Base-by-base conservation (phyloP, 2,797 vertebrate genomes). In the Limnodromus scolopaceus region DNA sequence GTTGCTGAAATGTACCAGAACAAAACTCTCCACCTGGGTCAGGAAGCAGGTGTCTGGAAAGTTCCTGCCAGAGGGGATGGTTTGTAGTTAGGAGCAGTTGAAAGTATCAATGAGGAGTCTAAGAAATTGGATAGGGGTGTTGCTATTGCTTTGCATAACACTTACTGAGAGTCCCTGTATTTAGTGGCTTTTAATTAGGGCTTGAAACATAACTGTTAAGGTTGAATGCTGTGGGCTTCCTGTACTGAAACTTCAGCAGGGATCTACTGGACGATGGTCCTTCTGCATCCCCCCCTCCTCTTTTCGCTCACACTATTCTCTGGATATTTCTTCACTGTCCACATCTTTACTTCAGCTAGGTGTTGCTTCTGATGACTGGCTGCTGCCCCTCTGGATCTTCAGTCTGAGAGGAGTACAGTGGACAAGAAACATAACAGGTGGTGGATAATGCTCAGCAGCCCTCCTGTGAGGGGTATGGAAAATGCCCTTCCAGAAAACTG, bases 31-130 rank as follows among this genome's bases (percentile, higher is more conserved):
- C 68, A 91, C 96, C 89, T 96, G 82, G 45, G 20, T 94, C 91
- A 92, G 96, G 95, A 97, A 94, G 65, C 93, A 96, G 93, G 68
- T 94, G 91, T 77, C 45, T 92, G 78, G 38, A 75, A 85, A 71
- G 41, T 57, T 97, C 64, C 64, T 93, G 71, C 45, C 48, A 2
- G 53, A 54, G 77, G 38, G 39, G 51, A 15, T 53, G 48, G 66
- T 60, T 51, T 79, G 38, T 38, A 43, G 30, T 55, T 66, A 23
- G 55, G 12, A 94, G 55, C 24, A 60, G 54, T 6, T 74, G 51
- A 55, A 84, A 92, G 60, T 6, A 55, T 77, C 51, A 28, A 7
- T 65, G 39, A 63, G 22, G 25, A 8, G 38, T 49, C 32, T 39
- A 23, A 89, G 53, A 32, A 89, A 20, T 39, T 46, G 64, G 16